Evolutionary conservation across 2,888 invertebrate genomes (phyloP).

Genomic region (Parnassius mnemosyne): DNA sequence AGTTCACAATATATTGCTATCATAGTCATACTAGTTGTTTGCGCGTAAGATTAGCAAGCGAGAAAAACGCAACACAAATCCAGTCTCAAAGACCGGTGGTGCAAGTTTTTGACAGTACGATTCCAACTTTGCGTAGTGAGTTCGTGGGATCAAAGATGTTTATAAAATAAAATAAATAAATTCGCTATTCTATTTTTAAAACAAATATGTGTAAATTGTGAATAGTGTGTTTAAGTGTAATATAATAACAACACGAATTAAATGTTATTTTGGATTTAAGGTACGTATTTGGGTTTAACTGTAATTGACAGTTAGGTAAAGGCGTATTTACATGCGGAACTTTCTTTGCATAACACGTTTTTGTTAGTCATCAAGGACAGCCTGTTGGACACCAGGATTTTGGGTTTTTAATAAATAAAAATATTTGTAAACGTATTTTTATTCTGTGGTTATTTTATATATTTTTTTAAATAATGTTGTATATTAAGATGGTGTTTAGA

Average conservation of each 20-base stretch:
- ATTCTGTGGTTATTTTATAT: not conserved
- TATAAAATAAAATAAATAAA: constrained; percentile 42
- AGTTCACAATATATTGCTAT: constrained; percentile 30
- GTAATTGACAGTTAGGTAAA: constrained; percentile 44
- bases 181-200: constrained; percentile 35
- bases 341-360: constrained; percentile 57
- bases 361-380: constrained; percentile 67
- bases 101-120: constrained; percentile 78
- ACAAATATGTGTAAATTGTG: constrained; percentile 31
- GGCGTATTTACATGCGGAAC: constrained; percentile 50
- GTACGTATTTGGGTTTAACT: constrained; percentile 42
- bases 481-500: too few species aligned
- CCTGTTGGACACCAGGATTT: not conserved
- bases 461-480: too few species aligned
- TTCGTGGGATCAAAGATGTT: constrained; percentile 51
- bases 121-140: constrained; percentile 58
- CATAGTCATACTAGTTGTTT: constrained; percentile 39
- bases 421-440: too few species aligned
- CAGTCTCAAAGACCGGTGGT: constrained; percentile 64
- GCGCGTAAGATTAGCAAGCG: constrained; percentile 32
- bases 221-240: constrained; percentile 29
- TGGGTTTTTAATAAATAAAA: not conserved
- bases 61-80: constrained; percentile 48
- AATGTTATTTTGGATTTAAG: constrained; percentile 33
- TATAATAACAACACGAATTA: constrained; percentile 27